These are phyloP conservation scores for Coluber constrictor DNA, from an alignment of 2,797 vertebrate genomes.

Conservation along the genomic window DNA sequence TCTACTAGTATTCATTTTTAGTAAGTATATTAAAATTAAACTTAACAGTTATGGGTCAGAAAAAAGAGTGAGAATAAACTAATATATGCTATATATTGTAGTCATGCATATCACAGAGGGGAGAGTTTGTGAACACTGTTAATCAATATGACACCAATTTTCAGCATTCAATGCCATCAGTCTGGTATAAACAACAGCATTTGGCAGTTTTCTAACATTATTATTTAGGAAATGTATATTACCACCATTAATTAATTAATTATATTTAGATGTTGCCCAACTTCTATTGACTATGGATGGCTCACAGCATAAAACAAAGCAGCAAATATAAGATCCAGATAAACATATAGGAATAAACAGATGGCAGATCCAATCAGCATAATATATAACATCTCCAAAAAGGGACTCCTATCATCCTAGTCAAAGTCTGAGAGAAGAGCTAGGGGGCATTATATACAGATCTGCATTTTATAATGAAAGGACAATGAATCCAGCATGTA, in stretches of 20 bases:
- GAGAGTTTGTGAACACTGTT: background rate
- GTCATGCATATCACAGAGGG: background rate
- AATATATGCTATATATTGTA: background rate
- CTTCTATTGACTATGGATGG: background rate
- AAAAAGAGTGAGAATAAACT: background rate
- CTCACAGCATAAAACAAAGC: background rate
- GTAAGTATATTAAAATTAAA: background rate
- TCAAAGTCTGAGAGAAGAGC: background rate
- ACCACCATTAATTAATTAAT: slow-evolving; percentile 12
- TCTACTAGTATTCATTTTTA: background rate
- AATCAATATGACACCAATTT: background rate
- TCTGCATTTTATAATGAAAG: slow-evolving; percentile 10
- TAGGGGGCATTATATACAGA: slow-evolving; percentile 25
- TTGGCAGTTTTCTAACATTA: slow-evolving; percentile 24
- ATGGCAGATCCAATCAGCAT: background rate
- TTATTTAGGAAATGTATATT: slow-evolving; percentile 1
- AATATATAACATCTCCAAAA: background rate
- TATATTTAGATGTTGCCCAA: background rate
- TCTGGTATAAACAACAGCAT: background rate
- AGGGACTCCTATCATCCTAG: background rate
- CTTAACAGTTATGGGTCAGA: background rate
- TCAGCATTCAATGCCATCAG: background rate
- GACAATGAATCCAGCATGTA: slow-evolving; percentile 17
- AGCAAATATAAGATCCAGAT: background rate
- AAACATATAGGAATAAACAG: background rate